phyloP scores from a whole-genome alignment of 2,113 vertebrate genomes.

The Pelodiscus sinensis region DNA sequence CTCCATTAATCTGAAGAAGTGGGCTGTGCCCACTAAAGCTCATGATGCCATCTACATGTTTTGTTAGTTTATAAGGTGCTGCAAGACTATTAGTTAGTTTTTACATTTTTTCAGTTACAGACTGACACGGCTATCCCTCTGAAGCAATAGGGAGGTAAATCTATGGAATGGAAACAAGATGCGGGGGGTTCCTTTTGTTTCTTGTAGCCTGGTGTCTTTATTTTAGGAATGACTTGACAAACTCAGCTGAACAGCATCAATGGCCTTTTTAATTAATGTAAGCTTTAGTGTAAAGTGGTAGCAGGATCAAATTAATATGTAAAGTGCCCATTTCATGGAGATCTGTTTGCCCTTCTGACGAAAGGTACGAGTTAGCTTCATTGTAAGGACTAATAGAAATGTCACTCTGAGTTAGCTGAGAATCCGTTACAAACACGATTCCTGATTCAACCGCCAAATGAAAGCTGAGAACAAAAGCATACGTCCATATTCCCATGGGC shows the following conservation, averaged over 20 bases:
- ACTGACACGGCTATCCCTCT: too few species aligned
- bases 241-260: neutral
- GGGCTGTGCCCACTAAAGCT: too few species aligned
- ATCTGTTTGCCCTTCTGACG: slow-evolving; percentile 2
- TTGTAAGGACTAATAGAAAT: neutral
- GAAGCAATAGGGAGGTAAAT: too few species aligned
- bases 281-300: neutral
- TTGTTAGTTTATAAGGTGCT: too few species aligned
- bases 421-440: neutral
- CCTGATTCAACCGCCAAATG: neutral
- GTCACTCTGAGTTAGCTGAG: neutral
- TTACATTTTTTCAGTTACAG: too few species aligned
- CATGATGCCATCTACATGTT: too few species aligned
- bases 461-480: neutral
- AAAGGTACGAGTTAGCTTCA: slow-evolving; percentile 42
- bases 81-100: too few species aligned
- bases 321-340: slow-evolving; percentile 4
- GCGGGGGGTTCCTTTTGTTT: too few species aligned
- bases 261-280: slow-evolving; percentile 31
- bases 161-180: too few species aligned
- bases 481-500: accelerated
- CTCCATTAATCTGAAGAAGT: too few species aligned
- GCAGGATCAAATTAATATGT: neutral
- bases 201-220: too few species aligned
- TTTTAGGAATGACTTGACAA: too few species aligned